A percentile compares a stretch with the other conserved stretches of the same genome.
These are phyloP conservation scores for Leguminivora glycinivorella DNA, from an alignment of 1,140 invertebrate genomes.

Conservation along the genomic window DNA sequence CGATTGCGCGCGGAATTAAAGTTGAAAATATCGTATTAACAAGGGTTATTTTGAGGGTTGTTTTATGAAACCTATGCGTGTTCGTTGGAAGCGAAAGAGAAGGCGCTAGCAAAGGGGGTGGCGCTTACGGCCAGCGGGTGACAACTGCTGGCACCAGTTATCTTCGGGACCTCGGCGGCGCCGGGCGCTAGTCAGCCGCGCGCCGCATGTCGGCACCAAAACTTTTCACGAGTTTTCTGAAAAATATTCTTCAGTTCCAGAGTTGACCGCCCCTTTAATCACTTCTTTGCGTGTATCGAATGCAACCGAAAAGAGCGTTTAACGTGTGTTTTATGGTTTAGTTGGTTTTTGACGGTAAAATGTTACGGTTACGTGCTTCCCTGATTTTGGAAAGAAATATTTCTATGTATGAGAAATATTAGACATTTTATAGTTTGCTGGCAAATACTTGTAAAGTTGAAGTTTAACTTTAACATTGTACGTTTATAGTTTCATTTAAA, in stretches of 20 bases:
- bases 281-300: constrained; percentile 68
- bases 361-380: constrained; percentile 17
- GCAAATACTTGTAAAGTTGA: not conserved
- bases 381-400: not conserved
- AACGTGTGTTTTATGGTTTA: constrained; percentile 54
- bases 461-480: not conserved
- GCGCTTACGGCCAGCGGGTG: constrained; percentile 44
- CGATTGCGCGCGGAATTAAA: not conserved
- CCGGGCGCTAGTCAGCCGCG: constrained; percentile 43
- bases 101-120: constrained; percentile 57
- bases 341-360: constrained; percentile 29
- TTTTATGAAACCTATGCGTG: constrained; percentile 47
- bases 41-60: constrained; percentile 50
- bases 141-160: constrained; percentile 61
- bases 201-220: constrained; percentile 40
- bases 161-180: constrained; percentile 38
- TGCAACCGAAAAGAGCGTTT: constrained; percentile 60
- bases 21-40: constrained; percentile 45
- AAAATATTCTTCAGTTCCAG: constrained; percentile 50
- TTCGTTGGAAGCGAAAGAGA: constrained; percentile 52
- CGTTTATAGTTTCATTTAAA: too few relatives aligned
- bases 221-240: constrained; percentile 71
- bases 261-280: constrained; percentile 61
- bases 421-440: not conserved
- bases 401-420: not conserved